Conservation (phyloP, 2,113 vertebrate genomes). For the Pseudorectes ferrugineus region DNA sequence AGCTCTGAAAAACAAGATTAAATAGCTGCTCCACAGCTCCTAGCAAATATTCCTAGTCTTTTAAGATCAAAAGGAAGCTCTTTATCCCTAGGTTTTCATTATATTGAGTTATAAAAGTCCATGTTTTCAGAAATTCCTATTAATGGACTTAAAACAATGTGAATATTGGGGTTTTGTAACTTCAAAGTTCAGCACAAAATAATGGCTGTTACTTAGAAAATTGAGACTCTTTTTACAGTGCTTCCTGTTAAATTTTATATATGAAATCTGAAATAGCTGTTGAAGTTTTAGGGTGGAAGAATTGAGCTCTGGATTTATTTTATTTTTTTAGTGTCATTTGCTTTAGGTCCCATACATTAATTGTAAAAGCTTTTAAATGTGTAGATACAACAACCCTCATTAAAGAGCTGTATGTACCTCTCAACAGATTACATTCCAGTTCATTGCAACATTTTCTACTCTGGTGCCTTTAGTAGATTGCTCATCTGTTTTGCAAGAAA, state of each 20-base stretch:
- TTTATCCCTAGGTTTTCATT: background rate
- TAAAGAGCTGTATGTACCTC: slow-evolving; percentile 36
- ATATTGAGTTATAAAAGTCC: background rate
- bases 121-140: background rate
- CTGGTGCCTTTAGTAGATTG: slow-evolving; percentile 99
- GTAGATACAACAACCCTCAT: background rate
- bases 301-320: background rate
- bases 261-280: background rate
- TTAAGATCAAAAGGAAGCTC: background rate
- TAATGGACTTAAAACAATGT: background rate
- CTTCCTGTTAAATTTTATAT: background rate
- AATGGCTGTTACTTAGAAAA: background rate
- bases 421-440: slow-evolving; percentile 97
- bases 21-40: background rate
- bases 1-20: background rate
- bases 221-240: background rate
- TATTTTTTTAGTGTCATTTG: background rate
- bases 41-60: background rate
- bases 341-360: background rate
- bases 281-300: background rate
- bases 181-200: background rate
- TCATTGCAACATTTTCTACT: slow-evolving; percentile 98
- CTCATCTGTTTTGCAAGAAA: slow-evolving; percentile 91
- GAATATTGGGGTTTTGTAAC: background rate
- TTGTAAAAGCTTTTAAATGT: background rate